Evolutionary conservation across 2,113 vertebrate genomes (phyloP).

Genomic region (Ptychochromis oligacanthus): DNA sequence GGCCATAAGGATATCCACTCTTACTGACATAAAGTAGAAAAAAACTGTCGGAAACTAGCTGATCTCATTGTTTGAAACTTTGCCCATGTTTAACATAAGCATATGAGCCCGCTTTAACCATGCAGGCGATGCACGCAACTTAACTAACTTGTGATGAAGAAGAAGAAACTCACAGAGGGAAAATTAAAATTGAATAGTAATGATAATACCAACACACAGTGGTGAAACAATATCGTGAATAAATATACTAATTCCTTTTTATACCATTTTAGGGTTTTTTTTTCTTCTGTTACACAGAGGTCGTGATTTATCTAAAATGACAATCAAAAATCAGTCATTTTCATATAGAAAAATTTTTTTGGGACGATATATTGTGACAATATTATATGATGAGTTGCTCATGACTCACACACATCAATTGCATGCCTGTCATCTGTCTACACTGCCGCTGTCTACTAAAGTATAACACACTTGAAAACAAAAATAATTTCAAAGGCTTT

Average conservation of each 20-base stretch:
- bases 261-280: neutral
- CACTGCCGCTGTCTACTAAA: neutral
- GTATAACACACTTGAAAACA: neutral
- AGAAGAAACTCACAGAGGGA: neutral
- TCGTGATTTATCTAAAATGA: neutral
- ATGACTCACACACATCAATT: neutral
- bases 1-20: no score
- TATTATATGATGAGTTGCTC: neutral
- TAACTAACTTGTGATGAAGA: neutral
- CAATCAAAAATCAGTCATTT: rapidly evolving
- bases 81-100: no score
- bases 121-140: neutral
- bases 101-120: neutral
- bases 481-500: neutral
- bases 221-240: no score
- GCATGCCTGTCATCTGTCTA: neutral
- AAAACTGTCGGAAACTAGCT: neutral
- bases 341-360: neutral
- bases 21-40: neutral
- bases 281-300: neutral
- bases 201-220: no score
- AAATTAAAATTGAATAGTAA: neutral
- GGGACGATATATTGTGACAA: neutral
- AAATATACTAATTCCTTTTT: neutral
- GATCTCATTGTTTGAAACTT: neutral